A percentile compares a stretch with the other conserved stretches of the same genome.
These are phyloP conservation scores for Paramormyrops hopkinsi DNA, from an alignment of 2,797 vertebrate species.

Conservation along the genomic window DNA sequence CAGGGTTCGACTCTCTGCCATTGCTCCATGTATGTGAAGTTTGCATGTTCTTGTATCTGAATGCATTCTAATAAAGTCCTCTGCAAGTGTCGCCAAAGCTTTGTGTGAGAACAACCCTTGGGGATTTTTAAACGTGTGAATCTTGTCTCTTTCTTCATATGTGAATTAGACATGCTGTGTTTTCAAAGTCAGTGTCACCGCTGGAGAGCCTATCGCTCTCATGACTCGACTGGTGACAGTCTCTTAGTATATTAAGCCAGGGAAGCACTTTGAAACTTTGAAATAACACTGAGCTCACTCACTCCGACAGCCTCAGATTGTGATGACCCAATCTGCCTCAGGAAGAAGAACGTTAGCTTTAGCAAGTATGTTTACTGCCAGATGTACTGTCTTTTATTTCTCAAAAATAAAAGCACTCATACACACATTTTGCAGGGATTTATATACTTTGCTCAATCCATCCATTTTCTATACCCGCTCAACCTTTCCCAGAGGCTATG, in stretches of 20 bases:
- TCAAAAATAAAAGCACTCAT: background rate
- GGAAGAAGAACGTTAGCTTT: background rate
- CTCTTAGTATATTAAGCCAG: background rate
- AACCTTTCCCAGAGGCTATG: background rate
- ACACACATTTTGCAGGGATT: background rate
- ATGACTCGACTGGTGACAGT: background rate
- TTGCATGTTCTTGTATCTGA: background rate
- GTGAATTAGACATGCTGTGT: constrained; percentile 17
- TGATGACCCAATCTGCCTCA: no score
- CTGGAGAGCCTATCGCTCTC: background rate
- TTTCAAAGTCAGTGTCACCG: background rate
- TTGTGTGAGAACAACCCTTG: constrained; percentile 10
- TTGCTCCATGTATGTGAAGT: background rate
- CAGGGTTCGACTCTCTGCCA: background rate
- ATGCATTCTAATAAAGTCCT: constrained; percentile 13
- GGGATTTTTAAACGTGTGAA: constrained; percentile 18
- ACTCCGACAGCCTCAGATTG: background rate
- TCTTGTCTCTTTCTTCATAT: constrained; percentile 17
- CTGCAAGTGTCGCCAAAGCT: constrained; percentile 12
- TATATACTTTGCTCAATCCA: background rate
- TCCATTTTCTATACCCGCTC: background rate
- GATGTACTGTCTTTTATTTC: background rate
- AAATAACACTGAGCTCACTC: background rate
- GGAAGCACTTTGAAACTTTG: background rate
- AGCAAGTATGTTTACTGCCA: background rate